Evolutionary conservation across 2,113 vertebrate species (phyloP).

Genomic region (Scomber scombrus): DNA sequence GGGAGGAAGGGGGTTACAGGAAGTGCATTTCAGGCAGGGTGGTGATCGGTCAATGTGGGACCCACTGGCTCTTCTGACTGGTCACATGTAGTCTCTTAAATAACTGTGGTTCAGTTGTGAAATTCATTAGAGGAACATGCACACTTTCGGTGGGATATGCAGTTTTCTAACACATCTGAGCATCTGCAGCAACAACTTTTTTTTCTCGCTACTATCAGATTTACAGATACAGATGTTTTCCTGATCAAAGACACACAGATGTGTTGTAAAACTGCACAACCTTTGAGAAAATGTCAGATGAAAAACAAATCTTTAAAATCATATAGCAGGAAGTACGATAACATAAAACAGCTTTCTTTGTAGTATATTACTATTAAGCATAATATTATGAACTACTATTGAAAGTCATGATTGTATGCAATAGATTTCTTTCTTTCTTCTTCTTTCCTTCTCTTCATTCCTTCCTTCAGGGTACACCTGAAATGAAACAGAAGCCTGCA

Average conservation of each 20-base stretch:
- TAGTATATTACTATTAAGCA: conserved; percentile 28
- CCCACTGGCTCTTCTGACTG: conserved; percentile 94
- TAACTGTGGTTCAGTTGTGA: conserved; percentile 37
- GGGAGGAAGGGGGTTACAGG: conserved; percentile 69
- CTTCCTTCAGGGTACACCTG: conserved; percentile 57
- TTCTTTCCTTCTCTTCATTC: conserved; percentile 57
- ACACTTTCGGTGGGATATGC: conserved; percentile 52
- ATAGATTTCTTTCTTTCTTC: conserved; percentile 51
- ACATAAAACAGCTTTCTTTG: conserved; percentile 21
- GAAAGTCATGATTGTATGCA: conserved; percentile 29
- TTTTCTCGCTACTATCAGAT: neutral
- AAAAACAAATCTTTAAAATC: conserved; percentile 33
- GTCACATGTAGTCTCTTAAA: conserved; percentile 84
- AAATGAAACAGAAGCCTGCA: conserved; percentile 62
- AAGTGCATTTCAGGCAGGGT: conserved; percentile 84
- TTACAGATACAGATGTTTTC: neutral
- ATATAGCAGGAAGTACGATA: conserved; percentile 31
- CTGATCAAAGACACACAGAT: conserved; percentile 1
- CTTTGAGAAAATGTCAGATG: conserved; percentile 29
- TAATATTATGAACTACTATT: conserved; percentile 28
- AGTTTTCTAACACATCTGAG: conserved; percentile 46
- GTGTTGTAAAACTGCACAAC: conserved; percentile 40
- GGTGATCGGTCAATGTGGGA: conserved; percentile 93
- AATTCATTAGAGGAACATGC: conserved; percentile 55
- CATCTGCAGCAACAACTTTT: neutral